phyloP scores from a whole-genome alignment of 2,113 vertebrate species.

The Notothenia coriiceps region DNA sequence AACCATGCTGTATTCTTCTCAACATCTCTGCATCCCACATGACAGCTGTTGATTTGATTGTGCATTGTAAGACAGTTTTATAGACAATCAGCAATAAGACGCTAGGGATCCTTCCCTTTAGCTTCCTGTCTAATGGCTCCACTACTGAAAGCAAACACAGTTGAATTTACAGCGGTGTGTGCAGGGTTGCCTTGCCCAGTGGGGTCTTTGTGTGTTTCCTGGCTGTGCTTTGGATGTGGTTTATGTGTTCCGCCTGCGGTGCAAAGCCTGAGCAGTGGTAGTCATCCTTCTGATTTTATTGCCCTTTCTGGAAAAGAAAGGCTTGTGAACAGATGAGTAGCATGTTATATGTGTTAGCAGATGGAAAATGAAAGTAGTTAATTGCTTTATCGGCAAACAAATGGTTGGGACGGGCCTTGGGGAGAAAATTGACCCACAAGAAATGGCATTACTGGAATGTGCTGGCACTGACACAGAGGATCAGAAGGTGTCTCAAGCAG shows the following conservation, averaged over 20 bases:
- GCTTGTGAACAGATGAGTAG: conserved; percentile 44
- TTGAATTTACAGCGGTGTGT: conserved; percentile 65
- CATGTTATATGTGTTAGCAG: conserved; percentile 5
- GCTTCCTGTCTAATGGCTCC: conserved; percentile 45
- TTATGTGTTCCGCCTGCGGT: conserved; percentile 65
- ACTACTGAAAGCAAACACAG: conserved; percentile 60
- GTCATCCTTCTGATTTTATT: conserved; percentile 72
- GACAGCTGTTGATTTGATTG: conserved; percentile 18
- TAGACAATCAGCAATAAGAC: conserved; percentile 3
- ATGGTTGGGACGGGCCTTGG: not conserved
- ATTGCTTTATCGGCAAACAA: conserved; percentile 34
- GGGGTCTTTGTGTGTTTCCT: conserved; percentile 77
- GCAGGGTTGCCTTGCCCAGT: conserved; percentile 52
- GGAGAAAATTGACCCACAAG: conserved; percentile 25
- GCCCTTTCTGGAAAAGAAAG: conserved; percentile 52
- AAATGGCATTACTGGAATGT: conserved; percentile 41
- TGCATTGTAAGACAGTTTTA: conserved; percentile 25
- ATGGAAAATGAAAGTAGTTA: conserved; percentile 31
- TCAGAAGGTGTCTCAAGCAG: conserved; percentile 31
- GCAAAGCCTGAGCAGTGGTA: conserved; percentile 56
- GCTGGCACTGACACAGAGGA: conserved; percentile 21
- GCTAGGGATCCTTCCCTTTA: conserved; percentile 8
- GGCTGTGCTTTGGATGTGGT: conserved; percentile 70
- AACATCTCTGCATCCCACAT: conserved; percentile 16
- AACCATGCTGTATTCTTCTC: not conserved